phyloP scores from a whole-genome alignment of 2,888 invertebrate genomes.

The Koerneria pararmatus region DNA sequence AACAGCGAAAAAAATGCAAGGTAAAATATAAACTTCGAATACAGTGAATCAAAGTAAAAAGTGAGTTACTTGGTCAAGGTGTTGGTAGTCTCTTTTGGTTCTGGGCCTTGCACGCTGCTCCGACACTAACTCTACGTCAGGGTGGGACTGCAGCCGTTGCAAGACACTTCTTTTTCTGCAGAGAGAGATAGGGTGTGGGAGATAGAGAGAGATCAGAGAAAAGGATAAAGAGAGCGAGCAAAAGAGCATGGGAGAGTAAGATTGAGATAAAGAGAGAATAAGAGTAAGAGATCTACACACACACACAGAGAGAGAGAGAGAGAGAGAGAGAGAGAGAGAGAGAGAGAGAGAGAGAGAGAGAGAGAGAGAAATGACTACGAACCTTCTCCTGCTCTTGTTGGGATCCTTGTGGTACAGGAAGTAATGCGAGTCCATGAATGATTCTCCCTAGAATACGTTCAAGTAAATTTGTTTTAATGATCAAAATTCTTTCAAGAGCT shows the following conservation, averaged over 20 bases:
- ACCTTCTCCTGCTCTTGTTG: constrained; percentile 16
- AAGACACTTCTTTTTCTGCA: background rate
- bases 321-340: background rate
- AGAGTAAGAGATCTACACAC: background rate
- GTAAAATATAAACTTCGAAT: too few relatives aligned
- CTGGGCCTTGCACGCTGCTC: constrained; percentile 40
- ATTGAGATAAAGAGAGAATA: constrained; percentile 10
- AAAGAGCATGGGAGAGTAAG: constrained; percentile 11
- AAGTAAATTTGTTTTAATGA: constrained; percentile 2
- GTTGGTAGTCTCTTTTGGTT: constrained; percentile 50
- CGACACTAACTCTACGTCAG: constrained; percentile 42
- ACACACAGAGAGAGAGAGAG: background rate
- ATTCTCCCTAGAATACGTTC: constrained; percentile 38
- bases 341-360: background rate
- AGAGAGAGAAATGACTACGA: background rate
- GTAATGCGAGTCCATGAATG: constrained; percentile 56
- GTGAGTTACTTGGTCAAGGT: constrained; percentile 30
- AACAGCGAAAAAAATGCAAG: too few relatives aligned
- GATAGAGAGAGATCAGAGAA: background rate
- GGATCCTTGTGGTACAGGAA: constrained; percentile 49
- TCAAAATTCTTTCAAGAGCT: too few relatives aligned
- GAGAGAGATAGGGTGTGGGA: constrained; percentile 15
- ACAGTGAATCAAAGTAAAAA: too few relatives aligned
- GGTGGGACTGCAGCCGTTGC: constrained; percentile 33
- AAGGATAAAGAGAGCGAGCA: constrained; percentile 16